Conservation (phyloP, 2,888 invertebrate species). For the Sarcophaga carnaria region DNA sequence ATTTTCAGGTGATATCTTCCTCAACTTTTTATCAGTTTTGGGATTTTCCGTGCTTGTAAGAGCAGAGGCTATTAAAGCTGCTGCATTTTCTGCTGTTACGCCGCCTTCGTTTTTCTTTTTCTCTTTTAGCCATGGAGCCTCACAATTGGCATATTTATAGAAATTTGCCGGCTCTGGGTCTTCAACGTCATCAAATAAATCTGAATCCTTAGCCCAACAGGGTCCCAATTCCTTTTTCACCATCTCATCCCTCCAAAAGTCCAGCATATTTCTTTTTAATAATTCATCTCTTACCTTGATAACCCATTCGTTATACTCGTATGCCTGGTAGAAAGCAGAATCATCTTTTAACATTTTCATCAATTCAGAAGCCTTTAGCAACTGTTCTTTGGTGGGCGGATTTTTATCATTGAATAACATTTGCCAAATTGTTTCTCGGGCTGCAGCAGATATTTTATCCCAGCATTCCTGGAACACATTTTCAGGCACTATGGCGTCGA, state of each 20-base stretch:
- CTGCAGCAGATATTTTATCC: constrained; percentile 70
- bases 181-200: constrained; percentile 75
- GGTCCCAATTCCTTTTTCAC: constrained; percentile 77
- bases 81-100: not conserved
- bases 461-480: constrained; percentile 72
- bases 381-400: constrained; percentile 41
- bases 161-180: constrained; percentile 75
- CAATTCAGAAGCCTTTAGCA: constrained; percentile 72
- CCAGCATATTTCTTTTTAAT: constrained; percentile 74
- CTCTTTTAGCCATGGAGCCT: constrained; percentile 54
- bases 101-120: not conserved
- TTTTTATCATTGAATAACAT: constrained; percentile 72
- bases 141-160: constrained; percentile 73
- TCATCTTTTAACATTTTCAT: constrained; percentile 80
- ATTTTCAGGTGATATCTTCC: constrained; percentile 54
- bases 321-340: constrained; percentile 77
- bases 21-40: constrained; percentile 11
- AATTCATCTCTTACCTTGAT: constrained; percentile 76
- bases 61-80: not conserved
- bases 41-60: not conserved
- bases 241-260: constrained; percentile 78
- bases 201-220: constrained; percentile 76
- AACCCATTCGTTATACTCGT: constrained; percentile 79
- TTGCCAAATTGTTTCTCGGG: constrained; percentile 75
- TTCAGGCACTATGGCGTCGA: constrained; percentile 73